A percentile compares a stretch with the other conserved stretches of the same genome.
Evolutionary conservation across 2,113 vertebrate genomes (phyloP).

Genomic region (Campylorhamphus procurvoides): DNA sequence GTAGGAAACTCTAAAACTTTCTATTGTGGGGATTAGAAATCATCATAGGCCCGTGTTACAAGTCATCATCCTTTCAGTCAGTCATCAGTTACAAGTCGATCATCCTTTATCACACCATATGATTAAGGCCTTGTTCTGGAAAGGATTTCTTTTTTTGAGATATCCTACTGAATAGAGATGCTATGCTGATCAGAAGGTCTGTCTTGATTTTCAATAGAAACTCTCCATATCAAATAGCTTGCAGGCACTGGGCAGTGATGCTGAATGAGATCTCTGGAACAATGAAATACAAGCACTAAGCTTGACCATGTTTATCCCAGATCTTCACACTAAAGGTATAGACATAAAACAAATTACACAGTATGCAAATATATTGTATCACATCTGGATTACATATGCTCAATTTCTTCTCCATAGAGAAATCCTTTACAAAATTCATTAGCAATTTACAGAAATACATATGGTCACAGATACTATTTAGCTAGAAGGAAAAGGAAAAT

Average conservation of each 20-base stretch:
- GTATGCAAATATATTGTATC: conserved; percentile 3
- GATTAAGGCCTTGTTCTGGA: conserved; percentile 10
- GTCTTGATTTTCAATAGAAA: conserved; percentile 23
- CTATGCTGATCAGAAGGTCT: not conserved
- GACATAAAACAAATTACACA: not conserved
- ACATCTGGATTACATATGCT: not conserved
- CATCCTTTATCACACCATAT: not conserved
- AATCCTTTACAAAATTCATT: not conserved
- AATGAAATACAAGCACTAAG: not conserved
- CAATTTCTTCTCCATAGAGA: not conserved
- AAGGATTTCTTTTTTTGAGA: not conserved
- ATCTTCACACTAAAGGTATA: not conserved
- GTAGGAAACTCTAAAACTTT: not conserved
- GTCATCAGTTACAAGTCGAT: not conserved
- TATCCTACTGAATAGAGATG: not conserved
- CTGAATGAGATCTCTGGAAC: conserved; percentile 2
- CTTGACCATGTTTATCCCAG: not conserved
- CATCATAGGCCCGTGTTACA: not conserved
- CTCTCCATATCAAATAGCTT: not conserved
- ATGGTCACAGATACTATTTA: not conserved
- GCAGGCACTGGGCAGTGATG: not conserved
- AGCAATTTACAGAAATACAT: conserved; percentile 13
- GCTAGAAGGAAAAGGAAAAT: not conserved
- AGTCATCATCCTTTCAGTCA: not conserved
- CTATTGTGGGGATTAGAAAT: not conserved